Evolutionary conservation across 2,888 invertebrate genomes (phyloP).

Genomic region (Boloria euphrosyne): DNA sequence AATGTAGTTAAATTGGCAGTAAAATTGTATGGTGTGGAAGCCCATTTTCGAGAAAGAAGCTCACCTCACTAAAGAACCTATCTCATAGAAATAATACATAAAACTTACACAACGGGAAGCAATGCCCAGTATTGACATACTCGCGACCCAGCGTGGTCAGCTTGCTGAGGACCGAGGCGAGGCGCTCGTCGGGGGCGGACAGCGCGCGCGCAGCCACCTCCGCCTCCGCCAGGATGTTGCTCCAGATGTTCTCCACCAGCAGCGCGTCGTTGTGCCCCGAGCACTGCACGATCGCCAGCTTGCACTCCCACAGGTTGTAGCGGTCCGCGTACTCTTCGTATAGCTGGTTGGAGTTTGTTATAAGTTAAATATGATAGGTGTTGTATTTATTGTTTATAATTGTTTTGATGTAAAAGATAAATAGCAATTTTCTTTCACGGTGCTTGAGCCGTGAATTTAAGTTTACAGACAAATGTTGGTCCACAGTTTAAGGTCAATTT

Average conservation of each 20-base stretch:
- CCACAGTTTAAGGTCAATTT: no score
- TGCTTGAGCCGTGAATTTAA: no score
- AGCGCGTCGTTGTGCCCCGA: slow-evolving; percentile 95
- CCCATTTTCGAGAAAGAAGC: no score
- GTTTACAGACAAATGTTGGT: no score
- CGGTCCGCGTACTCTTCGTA: slow-evolving; percentile 96
- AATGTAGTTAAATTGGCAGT: no score
- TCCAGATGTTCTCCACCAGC: slow-evolving; percentile 95
- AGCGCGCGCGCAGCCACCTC: slow-evolving; percentile 69
- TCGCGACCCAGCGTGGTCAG: slow-evolving; percentile 89
- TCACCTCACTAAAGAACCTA: no score
- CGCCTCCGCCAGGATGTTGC: slow-evolving; percentile 88
- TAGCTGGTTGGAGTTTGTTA: slow-evolving; percentile 72
- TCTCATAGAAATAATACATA: neutral
- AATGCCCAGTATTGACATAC: slow-evolving; percentile 91
- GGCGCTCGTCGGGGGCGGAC: slow-evolving; percentile 80
- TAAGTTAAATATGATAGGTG: neutral
- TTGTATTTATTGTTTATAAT: no score
- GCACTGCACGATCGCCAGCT: slow-evolving; percentile 96
- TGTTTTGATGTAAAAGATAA: no score
- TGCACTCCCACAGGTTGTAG: slow-evolving; percentile 95
- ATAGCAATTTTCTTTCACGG: no score
- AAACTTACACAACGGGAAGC: slow-evolving; percentile 91
- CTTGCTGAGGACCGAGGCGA: slow-evolving; percentile 88
- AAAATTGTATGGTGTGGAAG: no score